A percentile compares a stretch with the other conserved stretches of the same genome.
These are phyloP conservation scores for Harlomillsia oculata DNA, from an alignment of 1,140 invertebrate genomes.

Conservation along the genomic window DNA sequence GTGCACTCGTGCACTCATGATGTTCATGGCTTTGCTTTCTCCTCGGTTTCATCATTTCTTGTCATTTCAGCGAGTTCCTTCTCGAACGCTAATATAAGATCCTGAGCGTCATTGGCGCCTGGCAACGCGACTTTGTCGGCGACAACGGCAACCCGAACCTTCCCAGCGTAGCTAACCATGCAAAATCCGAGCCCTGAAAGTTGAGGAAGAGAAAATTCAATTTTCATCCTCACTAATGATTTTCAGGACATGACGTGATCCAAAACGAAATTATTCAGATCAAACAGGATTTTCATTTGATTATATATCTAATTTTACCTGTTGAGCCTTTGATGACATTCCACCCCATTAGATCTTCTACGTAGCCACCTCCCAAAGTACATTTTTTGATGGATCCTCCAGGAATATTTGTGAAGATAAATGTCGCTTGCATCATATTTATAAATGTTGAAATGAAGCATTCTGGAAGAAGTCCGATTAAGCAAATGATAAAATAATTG, in stretches of 20 bases:
- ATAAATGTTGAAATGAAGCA: neutral
- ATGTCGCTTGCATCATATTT: neutral
- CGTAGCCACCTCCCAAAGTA: neutral
- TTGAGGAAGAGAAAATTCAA: too few species aligned
- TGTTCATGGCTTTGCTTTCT: neutral
- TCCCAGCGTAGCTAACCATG: neutral
- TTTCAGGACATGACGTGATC: too few species aligned
- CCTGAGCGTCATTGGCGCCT: neutral
- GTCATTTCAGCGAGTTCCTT: neutral
- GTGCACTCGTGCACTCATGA: neutral
- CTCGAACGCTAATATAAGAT: neutral
- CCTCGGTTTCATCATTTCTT: neutral
- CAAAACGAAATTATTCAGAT: neutral
- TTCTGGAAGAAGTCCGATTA: neutral
- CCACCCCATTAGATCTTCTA: slow-evolving; percentile 1
- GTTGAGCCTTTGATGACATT: neutral
- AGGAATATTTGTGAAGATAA: neutral
- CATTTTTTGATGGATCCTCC: neutral
- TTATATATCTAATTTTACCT: neutral
- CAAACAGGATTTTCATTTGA: neutral
- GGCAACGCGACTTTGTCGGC: neutral
- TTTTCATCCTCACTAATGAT: too few species aligned
- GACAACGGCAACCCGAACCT: neutral
- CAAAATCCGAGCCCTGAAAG: neutral
- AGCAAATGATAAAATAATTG: neutral